Conservation (phyloP, 2,888 invertebrate genomes). For the Pyralis farinalis region DNA sequence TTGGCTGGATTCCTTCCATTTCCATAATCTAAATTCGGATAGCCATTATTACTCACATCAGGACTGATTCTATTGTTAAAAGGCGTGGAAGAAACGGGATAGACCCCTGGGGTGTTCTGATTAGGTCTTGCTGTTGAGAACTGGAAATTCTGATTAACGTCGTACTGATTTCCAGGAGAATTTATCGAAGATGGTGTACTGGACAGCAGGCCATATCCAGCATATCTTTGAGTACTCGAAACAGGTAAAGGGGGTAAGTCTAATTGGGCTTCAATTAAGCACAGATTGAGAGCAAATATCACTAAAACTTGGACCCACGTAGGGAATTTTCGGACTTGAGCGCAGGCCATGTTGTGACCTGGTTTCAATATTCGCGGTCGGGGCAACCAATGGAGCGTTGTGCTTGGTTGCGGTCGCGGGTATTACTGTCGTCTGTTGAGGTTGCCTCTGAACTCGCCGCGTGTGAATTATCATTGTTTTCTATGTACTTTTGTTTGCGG, state of each 20-base stretch:
- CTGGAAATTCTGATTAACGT: constrained; percentile 53
- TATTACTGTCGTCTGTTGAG: constrained; percentile 47
- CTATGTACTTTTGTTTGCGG: constrained; percentile 6
- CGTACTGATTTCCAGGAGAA: constrained; percentile 64
- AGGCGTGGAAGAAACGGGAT: constrained; percentile 60
- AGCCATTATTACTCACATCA: constrained; percentile 71
- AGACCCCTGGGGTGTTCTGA: constrained; percentile 45
- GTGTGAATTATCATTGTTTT: constrained; percentile 66
- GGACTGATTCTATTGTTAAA: constrained; percentile 57
- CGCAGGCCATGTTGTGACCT: constrained; percentile 60
- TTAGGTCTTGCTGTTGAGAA: constrained; percentile 54
- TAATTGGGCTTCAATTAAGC: constrained; percentile 62
- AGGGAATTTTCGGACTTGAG: constrained; percentile 36
- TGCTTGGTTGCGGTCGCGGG: constrained; percentile 57
- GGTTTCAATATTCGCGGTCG: constrained; percentile 29
- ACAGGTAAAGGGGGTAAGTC: constrained; percentile 74
- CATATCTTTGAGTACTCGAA: constrained; percentile 49
- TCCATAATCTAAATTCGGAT: constrained; percentile 55
- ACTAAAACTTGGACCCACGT: constrained; percentile 45
- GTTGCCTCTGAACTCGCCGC: constrained; percentile 50
- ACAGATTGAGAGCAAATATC: constrained; percentile 30
- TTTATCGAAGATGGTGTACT: constrained; percentile 60
- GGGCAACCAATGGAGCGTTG: constrained; percentile 62
- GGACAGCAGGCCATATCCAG: constrained; percentile 55
- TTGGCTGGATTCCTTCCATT: constrained; percentile 44